phyloP scores from a whole-genome alignment of 2,888 invertebrate genomes.

The Leptura quadrifasciata region DNA sequence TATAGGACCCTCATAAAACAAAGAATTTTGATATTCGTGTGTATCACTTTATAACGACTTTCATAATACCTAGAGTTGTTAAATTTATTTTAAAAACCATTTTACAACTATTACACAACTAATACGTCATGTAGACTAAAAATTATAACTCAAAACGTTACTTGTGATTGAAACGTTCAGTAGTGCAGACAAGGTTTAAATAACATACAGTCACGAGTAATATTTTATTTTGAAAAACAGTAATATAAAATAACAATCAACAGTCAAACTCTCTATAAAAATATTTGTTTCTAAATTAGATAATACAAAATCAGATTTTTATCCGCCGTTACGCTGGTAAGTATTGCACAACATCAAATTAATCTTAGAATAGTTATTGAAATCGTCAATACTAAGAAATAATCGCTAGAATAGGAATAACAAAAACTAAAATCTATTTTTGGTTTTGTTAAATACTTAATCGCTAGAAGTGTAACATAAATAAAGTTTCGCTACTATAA shows the following conservation, averaged over 20 bases:
- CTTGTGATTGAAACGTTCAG: too few relatives aligned
- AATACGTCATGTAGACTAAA: too few relatives aligned
- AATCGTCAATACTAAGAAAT: slow-evolving; percentile 26
- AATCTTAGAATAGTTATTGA: not conserved
- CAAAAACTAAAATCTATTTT: slow-evolving; percentile 34
- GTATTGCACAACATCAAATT: slow-evolving; percentile 34
- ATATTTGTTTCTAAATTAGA: slow-evolving; percentile 41
- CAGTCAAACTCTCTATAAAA: slow-evolving; percentile 56
- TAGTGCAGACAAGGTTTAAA: not conserved
- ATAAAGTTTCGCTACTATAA: slow-evolving; percentile 25
- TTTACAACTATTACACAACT: too few relatives aligned
- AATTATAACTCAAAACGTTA: too few relatives aligned
- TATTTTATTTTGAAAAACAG: slow-evolving; percentile 53
- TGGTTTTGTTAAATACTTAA: slow-evolving; percentile 34
- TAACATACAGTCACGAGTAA: slow-evolving; percentile 4
- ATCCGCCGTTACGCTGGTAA: slow-evolving; percentile 3
- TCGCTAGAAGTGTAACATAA: slow-evolving; percentile 35
- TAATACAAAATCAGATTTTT: slow-evolving; percentile 37
- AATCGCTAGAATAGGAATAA: slow-evolving; percentile 17
- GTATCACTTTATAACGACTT: too few relatives aligned
- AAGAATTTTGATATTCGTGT: too few relatives aligned
- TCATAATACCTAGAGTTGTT: too few relatives aligned
- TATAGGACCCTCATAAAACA: too few relatives aligned
- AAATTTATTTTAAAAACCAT: too few relatives aligned
- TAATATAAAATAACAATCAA: slow-evolving; percentile 57